A percentile compares a stretch with the other conserved stretches of the same genome.
Evolutionary conservation across 2,113 vertebrate species (phyloP).

Genomic region (Onychorhynchus coronatus): DNA sequence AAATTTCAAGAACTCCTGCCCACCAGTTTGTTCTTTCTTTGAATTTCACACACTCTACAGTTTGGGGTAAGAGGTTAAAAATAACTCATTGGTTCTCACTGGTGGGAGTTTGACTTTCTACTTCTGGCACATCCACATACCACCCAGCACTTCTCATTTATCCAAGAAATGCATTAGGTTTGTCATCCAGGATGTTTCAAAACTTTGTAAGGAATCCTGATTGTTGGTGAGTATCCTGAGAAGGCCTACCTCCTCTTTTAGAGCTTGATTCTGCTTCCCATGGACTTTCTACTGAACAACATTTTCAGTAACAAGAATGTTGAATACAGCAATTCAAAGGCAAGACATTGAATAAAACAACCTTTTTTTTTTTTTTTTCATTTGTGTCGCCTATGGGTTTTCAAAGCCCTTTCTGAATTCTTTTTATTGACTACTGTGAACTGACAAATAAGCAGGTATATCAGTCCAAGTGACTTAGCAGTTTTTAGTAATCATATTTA

Average conservation of each 20-base stretch:
- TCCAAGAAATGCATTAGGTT: neutral
- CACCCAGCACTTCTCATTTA: neutral
- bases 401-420: neutral
- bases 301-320: neutral
- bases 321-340: neutral
- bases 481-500: neutral
- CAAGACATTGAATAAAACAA: neutral
- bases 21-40: neutral
- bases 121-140: neutral
- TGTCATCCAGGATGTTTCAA: neutral
- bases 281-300: neutral
- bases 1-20: neutral
- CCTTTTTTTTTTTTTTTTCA: fast-evolving
- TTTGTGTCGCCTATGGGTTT: neutral
- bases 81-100: neutral
- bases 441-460: neutral
- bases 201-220: neutral
- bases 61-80: neutral
- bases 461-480: neutral
- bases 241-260: neutral
- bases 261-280: neutral
- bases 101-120: neutral
- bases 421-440: neutral
- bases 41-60: neutral
- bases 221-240: neutral